A percentile compares a stretch with the other conserved stretches of the same genome.
Evolutionary conservation across 2,797 vertebrate genomes (phyloP).

Genomic region (Pangasius larnaudii): DNA sequence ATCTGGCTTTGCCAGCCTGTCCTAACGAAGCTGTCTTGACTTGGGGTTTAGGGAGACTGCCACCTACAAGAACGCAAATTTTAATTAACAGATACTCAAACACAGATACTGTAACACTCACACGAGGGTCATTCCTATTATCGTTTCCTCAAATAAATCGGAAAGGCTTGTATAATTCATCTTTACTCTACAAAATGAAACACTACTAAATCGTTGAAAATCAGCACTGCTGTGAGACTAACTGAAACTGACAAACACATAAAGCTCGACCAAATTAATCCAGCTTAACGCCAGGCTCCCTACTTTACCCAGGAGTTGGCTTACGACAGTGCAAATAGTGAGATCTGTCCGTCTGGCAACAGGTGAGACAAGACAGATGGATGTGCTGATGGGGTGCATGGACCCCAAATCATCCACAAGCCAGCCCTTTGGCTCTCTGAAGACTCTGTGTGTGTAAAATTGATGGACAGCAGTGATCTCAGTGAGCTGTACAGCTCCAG

Average conservation of each 20-base stretch:
- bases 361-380: slow-evolving; percentile 46
- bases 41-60: slow-evolving; percentile 87
- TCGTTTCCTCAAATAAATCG: neutral
- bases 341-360: slow-evolving; percentile 42
- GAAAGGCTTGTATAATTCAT: neutral
- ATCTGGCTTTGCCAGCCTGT: slow-evolving; percentile 89
- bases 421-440: slow-evolving; percentile 30
- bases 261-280: slow-evolving; percentile 12
- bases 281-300: slow-evolving; percentile 2
- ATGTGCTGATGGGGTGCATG: slow-evolving; percentile 26
- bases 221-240: neutral
- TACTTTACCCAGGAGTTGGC: neutral
- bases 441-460: neutral
- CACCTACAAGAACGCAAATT: slow-evolving; percentile 70
- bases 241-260: slow-evolving; percentile 1
- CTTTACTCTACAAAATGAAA: neutral
- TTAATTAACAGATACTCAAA: neutral
- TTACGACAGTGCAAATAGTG: neutral
- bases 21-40: slow-evolving; percentile 94
- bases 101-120: neutral
- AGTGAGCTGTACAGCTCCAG: slow-evolving; percentile 53
- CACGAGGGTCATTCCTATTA: neutral
- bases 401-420: slow-evolving; percentile 31
- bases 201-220: neutral
- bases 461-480: slow-evolving; percentile 45